Conservation (phyloP, 2,113 vertebrate genomes). For the Ochotona curzoniae region DNA sequence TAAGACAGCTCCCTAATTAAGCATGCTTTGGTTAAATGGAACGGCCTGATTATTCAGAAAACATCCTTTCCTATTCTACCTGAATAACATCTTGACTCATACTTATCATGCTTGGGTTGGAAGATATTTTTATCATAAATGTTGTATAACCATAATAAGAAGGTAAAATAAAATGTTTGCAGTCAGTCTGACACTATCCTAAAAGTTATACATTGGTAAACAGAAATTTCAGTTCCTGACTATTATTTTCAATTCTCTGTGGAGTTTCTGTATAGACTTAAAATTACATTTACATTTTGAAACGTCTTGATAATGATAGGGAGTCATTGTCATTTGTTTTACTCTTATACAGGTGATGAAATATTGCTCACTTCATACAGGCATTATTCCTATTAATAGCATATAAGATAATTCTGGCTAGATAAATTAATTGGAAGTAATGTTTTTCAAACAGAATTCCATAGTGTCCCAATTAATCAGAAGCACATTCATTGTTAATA, state of each 20-base stretch:
- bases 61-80: not conserved
- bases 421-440: not conserved
- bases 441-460: not conserved
- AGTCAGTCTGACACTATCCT: not conserved
- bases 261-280: not conserved
- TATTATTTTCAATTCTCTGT: not conserved
- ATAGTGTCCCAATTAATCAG: not conserved
- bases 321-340: not conserved
- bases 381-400: not conserved
- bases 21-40: conserved; percentile 45
- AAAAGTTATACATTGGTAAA: not conserved
- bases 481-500: not conserved
- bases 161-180: not conserved
- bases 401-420: not conserved
- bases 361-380: not conserved
- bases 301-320: not conserved
- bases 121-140: not conserved
- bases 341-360: not conserved
- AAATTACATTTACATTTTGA: conserved; percentile 22
- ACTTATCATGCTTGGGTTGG: not conserved
- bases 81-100: not conserved
- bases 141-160: not conserved
- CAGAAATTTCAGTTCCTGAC: not conserved
- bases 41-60: not conserved
- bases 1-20: conserved; percentile 66